Base-by-base conservation (phyloP, 2,888 invertebrate species). In the Drosophila nigritarsus region DNA sequence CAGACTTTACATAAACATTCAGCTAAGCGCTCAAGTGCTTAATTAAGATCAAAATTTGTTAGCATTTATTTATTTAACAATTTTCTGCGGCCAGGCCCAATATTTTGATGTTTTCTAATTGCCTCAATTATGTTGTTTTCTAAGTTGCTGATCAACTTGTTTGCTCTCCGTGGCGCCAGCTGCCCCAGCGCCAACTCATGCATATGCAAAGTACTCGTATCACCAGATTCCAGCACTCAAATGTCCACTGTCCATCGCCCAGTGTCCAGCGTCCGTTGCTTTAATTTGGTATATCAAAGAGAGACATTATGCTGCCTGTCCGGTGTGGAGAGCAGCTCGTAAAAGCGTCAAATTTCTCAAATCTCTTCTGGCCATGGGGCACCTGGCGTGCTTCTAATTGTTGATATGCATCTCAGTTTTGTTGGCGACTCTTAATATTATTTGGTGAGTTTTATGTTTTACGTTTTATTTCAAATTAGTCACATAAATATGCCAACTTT, bases 321-420 rank as follows among this genome's bases (percentile, higher is more conserved):
- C 53, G 34, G 62, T 59, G 54, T 65, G 66, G 30, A 65, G 61
- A 70, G 60, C 74, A 24, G 78, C 54, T 88, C 88, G 77, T 87
- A 87, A 91, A 89, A 91, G 89, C 90, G 91, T 91, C 90, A 89
- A 89, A 91, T 87, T 90, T 84, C 86, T 90, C 86, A 72, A 77
- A 68, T 75, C 66, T 68, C 68, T 68, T 71, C 58, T 30, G 61
- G 24, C 65, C 38, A 61, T 71, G 78, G 82, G 84, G 82, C 50
- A 75, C 65, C 74, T 53, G 59, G 65, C 65, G 55, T 63, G 73
- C 74, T 67, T 78, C 84, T 82, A 82, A 82, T 83, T 82, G 81
- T 84, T 82, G 82, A 82, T 82, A 83, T 71, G 70, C 75, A 82
- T 82, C 78, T 83, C 85, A 55, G 51, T 70, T 48, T 61, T 64